phyloP scores from a whole-genome alignment of 2,113 vertebrate genomes.

The Martes martes region DNA sequence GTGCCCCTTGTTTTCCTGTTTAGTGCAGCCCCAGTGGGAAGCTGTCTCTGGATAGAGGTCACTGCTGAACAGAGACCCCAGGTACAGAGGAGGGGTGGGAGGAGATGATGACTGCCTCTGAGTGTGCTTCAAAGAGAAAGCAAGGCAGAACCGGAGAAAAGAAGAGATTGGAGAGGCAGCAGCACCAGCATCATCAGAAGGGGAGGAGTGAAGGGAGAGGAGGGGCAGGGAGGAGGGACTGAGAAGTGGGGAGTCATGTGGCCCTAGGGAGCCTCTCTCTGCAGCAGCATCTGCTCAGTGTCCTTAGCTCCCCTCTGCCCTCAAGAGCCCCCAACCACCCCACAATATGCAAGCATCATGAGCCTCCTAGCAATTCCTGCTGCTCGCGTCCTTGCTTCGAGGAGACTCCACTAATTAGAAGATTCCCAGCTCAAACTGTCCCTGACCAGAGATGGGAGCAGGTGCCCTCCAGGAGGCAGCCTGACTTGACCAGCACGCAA shows the following conservation, averaged over 20 bases:
- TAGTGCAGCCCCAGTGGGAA: background rate
- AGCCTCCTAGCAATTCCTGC: background rate
- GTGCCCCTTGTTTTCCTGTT: background rate
- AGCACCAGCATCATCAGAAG: background rate
- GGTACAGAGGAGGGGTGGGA: background rate
- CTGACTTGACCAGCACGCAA: too few relatives aligned
- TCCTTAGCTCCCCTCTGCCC: slow-evolving; percentile 23
- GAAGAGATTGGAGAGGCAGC: background rate
- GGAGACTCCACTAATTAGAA: background rate
- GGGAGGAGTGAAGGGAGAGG: background rate
- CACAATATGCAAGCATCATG: background rate
- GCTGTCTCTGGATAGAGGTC: background rate
- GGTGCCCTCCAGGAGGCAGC: background rate
- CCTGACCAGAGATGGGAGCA: background rate
- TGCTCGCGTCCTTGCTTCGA: background rate
- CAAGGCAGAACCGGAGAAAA: background rate
- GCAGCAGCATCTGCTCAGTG: background rate
- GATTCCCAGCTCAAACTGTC: background rate
- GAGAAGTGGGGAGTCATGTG: background rate
- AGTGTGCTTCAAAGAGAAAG: slow-evolving; percentile 1
- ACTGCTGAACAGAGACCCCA: background rate
- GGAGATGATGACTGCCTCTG: background rate
- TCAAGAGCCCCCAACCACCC: background rate
- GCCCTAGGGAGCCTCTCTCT: background rate
- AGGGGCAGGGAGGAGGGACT: slow-evolving; percentile 52